Conservation (phyloP, 2,888 invertebrate genomes). For the Pecten maximus region DNA sequence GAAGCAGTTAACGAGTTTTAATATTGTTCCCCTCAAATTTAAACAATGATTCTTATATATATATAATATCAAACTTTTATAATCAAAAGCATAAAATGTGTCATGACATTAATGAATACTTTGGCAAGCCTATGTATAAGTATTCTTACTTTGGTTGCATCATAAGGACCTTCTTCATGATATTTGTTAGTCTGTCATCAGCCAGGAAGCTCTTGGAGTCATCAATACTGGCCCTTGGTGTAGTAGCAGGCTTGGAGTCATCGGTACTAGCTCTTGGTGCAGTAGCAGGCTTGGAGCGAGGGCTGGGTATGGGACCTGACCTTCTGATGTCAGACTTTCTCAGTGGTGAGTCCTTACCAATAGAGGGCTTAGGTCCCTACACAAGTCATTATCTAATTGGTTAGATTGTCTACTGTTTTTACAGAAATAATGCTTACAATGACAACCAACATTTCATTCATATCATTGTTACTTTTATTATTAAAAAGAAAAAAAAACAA, state of each 20-base stretch:
- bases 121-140: neutral
- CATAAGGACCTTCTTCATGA: constrained; percentile 76
- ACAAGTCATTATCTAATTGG: neutral
- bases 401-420: neutral
- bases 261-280: constrained; percentile 22
- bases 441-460: too few relatives aligned
- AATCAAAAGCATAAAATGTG: too few relatives aligned
- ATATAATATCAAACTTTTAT: too few relatives aligned
- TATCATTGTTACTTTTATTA: too few relatives aligned
- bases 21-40: too few relatives aligned
- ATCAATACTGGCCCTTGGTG: constrained; percentile 31
- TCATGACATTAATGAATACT: too few relatives aligned
- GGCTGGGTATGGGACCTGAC: neutral
- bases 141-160: constrained; percentile 76
- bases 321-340: neutral
- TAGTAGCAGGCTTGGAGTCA: neutral
- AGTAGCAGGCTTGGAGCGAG: constrained; percentile 1
- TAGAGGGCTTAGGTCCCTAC: neutral
- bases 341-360: neutral
- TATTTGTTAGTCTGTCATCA: constrained; percentile 66
- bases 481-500: too few relatives aligned
- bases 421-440: too few relatives aligned
- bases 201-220: constrained; percentile 48
- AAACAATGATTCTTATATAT: too few relatives aligned
- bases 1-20: too few relatives aligned